A percentile compares a stretch with the other conserved stretches of the same genome.
Evolutionary conservation across 2,888 invertebrate species (phyloP).

Genomic region (Torymus tubicola): DNA sequence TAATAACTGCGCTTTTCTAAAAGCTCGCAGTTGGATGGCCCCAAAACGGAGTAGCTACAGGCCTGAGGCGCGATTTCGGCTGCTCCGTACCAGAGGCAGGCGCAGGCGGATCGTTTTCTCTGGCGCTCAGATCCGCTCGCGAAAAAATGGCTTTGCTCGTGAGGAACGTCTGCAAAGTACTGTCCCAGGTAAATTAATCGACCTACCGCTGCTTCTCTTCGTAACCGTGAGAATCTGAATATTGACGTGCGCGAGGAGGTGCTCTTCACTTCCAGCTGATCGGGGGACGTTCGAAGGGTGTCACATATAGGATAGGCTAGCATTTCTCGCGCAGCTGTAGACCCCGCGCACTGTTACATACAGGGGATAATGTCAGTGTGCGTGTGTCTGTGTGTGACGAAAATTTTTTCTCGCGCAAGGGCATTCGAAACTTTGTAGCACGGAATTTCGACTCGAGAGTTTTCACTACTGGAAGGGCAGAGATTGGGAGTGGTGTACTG

Average conservation of each 20-base stretch:
- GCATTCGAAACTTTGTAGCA: slow-evolving; percentile 9
- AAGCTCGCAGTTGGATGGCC: too few species aligned
- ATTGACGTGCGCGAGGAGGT: too few species aligned
- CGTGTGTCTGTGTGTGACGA: neutral
- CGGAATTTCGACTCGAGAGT: too few species aligned
- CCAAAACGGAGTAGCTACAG: neutral
- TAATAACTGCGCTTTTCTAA: too few species aligned
- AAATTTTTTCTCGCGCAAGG: slow-evolving; percentile 26
- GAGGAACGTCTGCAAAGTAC: slow-evolving; percentile 69
- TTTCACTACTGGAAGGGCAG: too few species aligned
- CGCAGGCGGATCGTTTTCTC: slow-evolving; percentile 37
- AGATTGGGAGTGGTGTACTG: neutral
- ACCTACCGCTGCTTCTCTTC: neutral
- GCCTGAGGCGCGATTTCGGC: slow-evolving; percentile 48
- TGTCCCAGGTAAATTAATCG: slow-evolving; percentile 68
- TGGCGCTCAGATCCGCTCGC: neutral
- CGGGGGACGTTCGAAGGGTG: neutral
- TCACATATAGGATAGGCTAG: neutral
- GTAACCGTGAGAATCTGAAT: too few species aligned
- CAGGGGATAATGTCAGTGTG: neutral
- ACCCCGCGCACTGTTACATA: neutral
- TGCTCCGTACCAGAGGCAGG: slow-evolving; percentile 21
- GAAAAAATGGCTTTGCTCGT: slow-evolving; percentile 71
- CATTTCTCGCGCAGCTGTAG: slow-evolving; percentile 17
- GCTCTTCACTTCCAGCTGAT: slow-evolving; percentile 7